phyloP scores from a whole-genome alignment of 2,888 invertebrate genomes.

The Ischnura elegans region DNA sequence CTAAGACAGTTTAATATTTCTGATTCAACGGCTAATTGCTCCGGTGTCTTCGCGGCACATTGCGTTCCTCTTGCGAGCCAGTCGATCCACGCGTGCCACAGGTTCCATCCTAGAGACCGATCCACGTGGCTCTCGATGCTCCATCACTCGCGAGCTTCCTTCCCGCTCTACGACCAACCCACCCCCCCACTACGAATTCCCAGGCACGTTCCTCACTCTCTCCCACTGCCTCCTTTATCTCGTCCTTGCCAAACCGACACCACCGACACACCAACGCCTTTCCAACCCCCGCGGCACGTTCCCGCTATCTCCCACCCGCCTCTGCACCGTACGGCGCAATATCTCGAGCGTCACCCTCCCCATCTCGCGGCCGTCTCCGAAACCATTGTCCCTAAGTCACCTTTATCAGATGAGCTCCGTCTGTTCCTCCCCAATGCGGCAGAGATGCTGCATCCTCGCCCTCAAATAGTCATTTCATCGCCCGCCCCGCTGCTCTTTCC shows the following conservation, averaged over 20 bases:
- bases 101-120: background rate
- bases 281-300: background rate
- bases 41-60: background rate
- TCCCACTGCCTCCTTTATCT: background rate
- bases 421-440: background rate
- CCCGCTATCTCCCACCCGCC: background rate
- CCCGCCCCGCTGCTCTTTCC: background rate
- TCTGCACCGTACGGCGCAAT: background rate
- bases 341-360: background rate
- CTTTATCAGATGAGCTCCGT: background rate
- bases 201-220: conserved; percentile 7
- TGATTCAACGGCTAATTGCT: background rate
- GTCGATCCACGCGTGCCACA: background rate
- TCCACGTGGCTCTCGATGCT: background rate
- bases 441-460: background rate
- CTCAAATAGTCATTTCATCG: background rate
- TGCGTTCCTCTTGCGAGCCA: background rate
- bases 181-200: background rate
- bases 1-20: no score
- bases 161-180: background rate
- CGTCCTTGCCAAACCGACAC: background rate
- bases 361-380: conserved; percentile 7
- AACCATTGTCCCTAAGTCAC: conserved; percentile 16
- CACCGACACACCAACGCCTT: background rate
- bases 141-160: background rate